Conservation (phyloP, 2,888 invertebrate species). For the Machimus atricapillus region DNA sequence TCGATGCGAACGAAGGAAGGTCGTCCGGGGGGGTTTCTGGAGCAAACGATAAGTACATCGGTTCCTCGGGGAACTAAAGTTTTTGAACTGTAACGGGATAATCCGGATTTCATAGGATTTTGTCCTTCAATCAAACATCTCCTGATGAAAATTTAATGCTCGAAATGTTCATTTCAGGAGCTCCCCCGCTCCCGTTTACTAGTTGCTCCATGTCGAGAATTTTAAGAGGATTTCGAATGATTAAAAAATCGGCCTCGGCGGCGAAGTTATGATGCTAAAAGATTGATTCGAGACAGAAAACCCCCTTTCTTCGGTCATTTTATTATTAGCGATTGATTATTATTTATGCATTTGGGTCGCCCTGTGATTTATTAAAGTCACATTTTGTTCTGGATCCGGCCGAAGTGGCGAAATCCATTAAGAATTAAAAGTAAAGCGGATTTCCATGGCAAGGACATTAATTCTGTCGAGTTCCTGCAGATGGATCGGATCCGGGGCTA, state of each 20-base stretch:
- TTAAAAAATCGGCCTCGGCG: neutral
- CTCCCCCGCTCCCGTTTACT: neutral
- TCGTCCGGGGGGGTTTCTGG: neutral
- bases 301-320: neutral
- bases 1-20: neutral
- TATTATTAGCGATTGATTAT: neutral
- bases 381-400: neutral
- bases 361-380: neutral
- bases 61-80: constrained; percentile 27
- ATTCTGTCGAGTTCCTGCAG: neutral
- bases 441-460: neutral
- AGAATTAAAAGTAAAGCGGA: neutral
- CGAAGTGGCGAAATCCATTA: neutral
- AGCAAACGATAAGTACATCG: constrained; percentile 18
- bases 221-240: constrained; percentile 17
- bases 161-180: neutral
- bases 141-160: constrained; percentile 43
- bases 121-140: constrained; percentile 43
- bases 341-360: neutral
- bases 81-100: constrained; percentile 43
- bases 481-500: neutral
- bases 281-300: neutral
- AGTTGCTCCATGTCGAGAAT: neutral
- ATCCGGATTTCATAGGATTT: constrained; percentile 43
- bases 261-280: neutral